Evolutionary conservation across 2,797 vertebrate genomes (phyloP), one percentile per base, ranked within the genome.

Genomic region (Myotis pilosus): DNA sequence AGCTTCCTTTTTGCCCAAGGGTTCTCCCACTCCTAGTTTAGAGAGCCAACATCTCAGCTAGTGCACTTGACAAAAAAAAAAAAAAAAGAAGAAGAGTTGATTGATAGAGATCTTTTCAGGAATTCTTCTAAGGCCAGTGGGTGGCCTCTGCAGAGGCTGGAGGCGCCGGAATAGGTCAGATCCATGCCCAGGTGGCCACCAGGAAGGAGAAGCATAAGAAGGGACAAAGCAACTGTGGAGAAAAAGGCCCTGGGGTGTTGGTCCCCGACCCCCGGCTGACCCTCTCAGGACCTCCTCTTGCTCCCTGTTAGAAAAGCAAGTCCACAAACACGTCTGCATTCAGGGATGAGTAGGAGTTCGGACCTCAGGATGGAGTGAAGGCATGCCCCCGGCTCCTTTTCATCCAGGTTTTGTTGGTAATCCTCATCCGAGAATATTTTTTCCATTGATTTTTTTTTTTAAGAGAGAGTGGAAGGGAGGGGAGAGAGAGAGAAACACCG

Each of bases 231-330:
- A 23, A 11, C 0, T 0, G 17, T 15, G 15, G 17, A 75, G 66
- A 36, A 57, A 55, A 41, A 78, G 55, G 64, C 36, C 5, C 79
- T 6, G 15, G 12, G 74, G 69, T 55, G 30, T 17, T 28, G 19
- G 1, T 11, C 0, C 12, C 0, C 25, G 1, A 11, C 3, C 3
- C 38, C 38, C 1, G 17, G n/a, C 8, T 25, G 6, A 49, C 25
- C n/a, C 38, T 44, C 60, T 74, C 36, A 30, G 75, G 30, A 49
- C 10, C 15, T 36, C 60, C 57, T 64, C 25, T 25, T 11, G 28
- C 41, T 86, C 30, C 74, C 60, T 10, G 64, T 28, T 22, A 33
- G 75, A 60, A 81, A 60, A 81, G 68, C 28, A 64, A 79, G 62
- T 33, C 23, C 25, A 64, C 57, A 44, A 38, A 38, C 49, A 20